Evolutionary conservation across 2,797 vertebrate genomes (phyloP), one percentile per base, ranked within the genome.

Genomic region (Botia almorhae): DNA sequence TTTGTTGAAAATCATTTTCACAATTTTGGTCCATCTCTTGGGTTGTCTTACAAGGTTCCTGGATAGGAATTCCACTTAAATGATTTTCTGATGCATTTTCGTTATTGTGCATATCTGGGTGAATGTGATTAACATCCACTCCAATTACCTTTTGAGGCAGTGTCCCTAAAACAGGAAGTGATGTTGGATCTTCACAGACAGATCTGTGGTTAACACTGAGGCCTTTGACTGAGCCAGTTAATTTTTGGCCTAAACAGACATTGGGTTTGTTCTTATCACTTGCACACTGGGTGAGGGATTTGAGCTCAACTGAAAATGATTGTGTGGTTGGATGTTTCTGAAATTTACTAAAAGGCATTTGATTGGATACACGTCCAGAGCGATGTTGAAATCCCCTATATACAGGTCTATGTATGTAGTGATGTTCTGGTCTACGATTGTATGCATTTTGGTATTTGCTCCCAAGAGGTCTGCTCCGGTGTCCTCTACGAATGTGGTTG

Each of bases 371-470:
- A 75, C 82, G 50, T 74, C 91, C 89, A 4, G 90, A 89, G 81
- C 84, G 73, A 21, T 86, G 87, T 1, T 86, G 69, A 50, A 87
- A 78, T 21, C 91, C 89, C 0, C 89, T 79, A 56, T 81, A 71
- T 16, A 78, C 78, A 82, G 0, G 94, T 91, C 93, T 93, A 71
- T 96, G 95, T 13, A 95, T 92, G 4, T 95, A 95, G 83, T 93
- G 92, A 50, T 95, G 95, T 0, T 92, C 92, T 0, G 92, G 93
- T 21, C 96, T 95, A 4, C 93, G 94, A 86, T 92, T 95, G 89
- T 96, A 96, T 61, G 96, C 93, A 0, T 98, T 95, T 0, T 94
- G 94, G 74, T 95, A 96, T 84, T 95, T 96, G 26, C 91, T 89
- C 68, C 95, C 93, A 0, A 94, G 94, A 26, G 92, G 91, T 82